Conservation (phyloP, 2,888 invertebrate genomes). For the Campoletis raptor region DNA sequence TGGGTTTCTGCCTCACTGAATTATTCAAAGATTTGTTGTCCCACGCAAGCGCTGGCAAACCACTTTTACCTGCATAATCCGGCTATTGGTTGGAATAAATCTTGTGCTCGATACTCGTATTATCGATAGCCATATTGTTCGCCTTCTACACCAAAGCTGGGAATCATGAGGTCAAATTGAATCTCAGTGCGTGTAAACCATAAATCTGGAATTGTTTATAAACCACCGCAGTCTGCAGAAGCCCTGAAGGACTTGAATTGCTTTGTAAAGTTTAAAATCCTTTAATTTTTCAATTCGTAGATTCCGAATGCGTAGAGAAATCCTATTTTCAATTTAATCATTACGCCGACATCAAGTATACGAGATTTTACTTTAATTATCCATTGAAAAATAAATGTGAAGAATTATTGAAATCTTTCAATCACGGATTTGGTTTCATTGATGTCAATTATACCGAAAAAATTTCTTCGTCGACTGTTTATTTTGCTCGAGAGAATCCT, state of each 20-base stretch:
- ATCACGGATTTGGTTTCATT: background rate
- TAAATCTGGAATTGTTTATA: background rate
- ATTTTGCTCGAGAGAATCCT: background rate
- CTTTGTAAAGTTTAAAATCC: background rate
- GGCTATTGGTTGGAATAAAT: conserved; percentile 40
- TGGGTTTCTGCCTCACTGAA: conserved; percentile 60
- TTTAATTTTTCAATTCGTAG: background rate
- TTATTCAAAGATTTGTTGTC: conserved; percentile 63
- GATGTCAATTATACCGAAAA: background rate
- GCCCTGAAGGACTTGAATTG: background rate
- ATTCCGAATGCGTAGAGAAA: background rate
- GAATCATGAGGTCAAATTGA: background rate
- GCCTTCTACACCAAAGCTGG: background rate
- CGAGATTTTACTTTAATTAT: background rate
- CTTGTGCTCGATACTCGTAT: conserved; percentile 12
- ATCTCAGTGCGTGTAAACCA: background rate
- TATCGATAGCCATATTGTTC: background rate
- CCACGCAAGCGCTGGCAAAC: conserved; percentile 19
- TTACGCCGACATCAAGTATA: background rate
- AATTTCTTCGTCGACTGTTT: background rate
- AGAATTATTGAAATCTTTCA: background rate
- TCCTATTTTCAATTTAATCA: background rate
- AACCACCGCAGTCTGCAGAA: background rate
- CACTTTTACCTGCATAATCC: conserved; percentile 21
- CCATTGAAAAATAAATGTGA: background rate